Base-by-base conservation (phyloP, 2,113 vertebrate species). In the Natator depressus region DNA sequence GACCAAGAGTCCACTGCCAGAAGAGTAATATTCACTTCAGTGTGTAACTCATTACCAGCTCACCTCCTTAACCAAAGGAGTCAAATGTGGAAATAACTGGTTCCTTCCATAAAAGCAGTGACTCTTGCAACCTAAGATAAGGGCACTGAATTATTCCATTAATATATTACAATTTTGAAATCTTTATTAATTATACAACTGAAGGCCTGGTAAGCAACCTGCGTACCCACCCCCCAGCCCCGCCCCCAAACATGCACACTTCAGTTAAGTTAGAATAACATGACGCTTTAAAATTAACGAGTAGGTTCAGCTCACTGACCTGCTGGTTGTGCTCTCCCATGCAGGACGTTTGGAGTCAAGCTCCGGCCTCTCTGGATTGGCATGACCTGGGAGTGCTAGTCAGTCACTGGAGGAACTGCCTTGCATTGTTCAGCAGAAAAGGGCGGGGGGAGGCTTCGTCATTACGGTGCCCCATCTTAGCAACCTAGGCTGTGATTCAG, bases 111-210 rank as follows among this genome's bases (percentile, higher is more conserved):
- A 89, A 69, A 93, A 91, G 53, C 84, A 90, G n/a, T 2, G 0
- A 93, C 24, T 92, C 78, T 89, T 57, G 80, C 79, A 94, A 97
- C 89, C 4, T 14, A 65, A 90, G 96, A 94, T 96, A 94, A 97
- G 94, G 93, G 84, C 87, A 87, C 89, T 97, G 91, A 96, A 90
- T 97, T 96, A 93, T 84, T 97, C 92, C 89, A 82, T 92, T 95
- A 92, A 85, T 88, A 93, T 55, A 94, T 84, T 90, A 93, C 93
- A 96, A 84, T 92, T 49, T 83, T 82, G 93, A 96, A 95, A 93
- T 95, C 93, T 97, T 93, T 94, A 92, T 93, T 97, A 97, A 96
- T 96, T 97, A 94, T 93, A 95, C 85, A 95, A 75, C 91, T 91
- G 62, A 89, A 97, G 57, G 57, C 80, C 84, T 92, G 92, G 96